Evolutionary conservation across 2,888 invertebrate genomes (phyloP), one percentile per base, ranked within the genome.

Genomic region (Tetrapedia diversipes): DNA sequence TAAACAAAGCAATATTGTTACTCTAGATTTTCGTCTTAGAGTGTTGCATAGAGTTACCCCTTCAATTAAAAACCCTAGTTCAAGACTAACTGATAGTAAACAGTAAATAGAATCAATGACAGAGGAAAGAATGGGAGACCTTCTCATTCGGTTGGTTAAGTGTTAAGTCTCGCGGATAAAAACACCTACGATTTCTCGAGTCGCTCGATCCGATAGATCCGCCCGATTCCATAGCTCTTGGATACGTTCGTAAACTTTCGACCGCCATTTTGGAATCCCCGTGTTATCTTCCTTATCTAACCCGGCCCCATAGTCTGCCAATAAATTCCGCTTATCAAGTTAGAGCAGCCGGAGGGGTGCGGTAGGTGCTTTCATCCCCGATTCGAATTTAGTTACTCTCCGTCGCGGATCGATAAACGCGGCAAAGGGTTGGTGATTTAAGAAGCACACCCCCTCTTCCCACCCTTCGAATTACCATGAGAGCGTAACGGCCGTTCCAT

Each of bases 311-410:
- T 49, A 29, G 47, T 24, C 39, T 14, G 57, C 22, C 61, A 27
- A 76, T 74, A 76, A 76, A 76, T 74, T 63, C 14, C 37, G 43
- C 61, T 76, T 76, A 76, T 74, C 76, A 37, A 37, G 14, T 37
- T 29, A n/a, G 54, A 39, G 32, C 75, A 61, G 67, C 37, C 51
- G 24, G 59, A 45, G 29, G n/a, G n/a, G n/a, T n/a, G n/a, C n/a
- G n/a, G n/a, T n/a, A n/a, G n/a, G n/a, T 43, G 14, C 29, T 27
- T 45, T 59, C 49, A 43, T 57, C 59, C 34, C 10, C 43, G 16
- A 53, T 59, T 61, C 51, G 34, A 76, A 76, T 73, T 67, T 73
- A 74, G 67, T 47, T 49, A 19, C 27, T 32, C 63, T 29, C 3
- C 22, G 10, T 19, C 0, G 34, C 6, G 51, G 59, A 56, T 54